These are phyloP conservation scores for Callorhinus ursinus DNA, from an alignment of 2,113 vertebrate species.

Conservation along the genomic window DNA sequence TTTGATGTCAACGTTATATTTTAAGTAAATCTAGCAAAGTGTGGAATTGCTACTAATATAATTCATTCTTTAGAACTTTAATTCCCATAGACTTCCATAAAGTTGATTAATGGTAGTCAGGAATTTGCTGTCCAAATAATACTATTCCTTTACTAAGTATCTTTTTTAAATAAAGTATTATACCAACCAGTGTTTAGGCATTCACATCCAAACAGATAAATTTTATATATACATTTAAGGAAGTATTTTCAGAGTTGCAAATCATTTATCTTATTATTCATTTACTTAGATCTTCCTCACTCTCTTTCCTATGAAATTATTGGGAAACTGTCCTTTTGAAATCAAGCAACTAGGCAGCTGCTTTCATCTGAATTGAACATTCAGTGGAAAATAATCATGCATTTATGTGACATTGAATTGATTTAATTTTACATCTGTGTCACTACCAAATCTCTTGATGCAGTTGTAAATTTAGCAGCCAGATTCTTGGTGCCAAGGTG, in stretches of 20 bases:
- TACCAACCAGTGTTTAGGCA: not conserved
- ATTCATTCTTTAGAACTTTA: not conserved
- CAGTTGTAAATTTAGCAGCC: not conserved
- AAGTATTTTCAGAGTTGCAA: constrained; percentile 28
- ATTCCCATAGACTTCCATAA: not conserved
- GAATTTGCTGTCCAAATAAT: not conserved
- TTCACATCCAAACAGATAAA: not conserved
- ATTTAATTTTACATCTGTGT: constrained; percentile 23
- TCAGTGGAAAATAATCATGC: constrained; percentile 5
- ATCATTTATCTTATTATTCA: not conserved
- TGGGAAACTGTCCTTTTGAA: not conserved
- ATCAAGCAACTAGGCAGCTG: not conserved
- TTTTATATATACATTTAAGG: not conserved
- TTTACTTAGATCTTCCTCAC: not conserved
- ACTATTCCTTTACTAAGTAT: not conserved
- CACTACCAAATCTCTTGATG: not conserved
- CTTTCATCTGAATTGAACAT: not conserved
- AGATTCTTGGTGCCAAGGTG: not conserved
- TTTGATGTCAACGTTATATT: not conserved
- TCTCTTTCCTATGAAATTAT: not conserved
- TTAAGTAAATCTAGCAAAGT: not conserved
- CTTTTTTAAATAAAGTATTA: not conserved
- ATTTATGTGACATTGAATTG: not conserved
- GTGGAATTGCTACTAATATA: not conserved
- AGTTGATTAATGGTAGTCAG: not conserved